phyloP scores from a whole-genome alignment of 2,113 vertebrate genomes.

The Xiphophorus hellerii region DNA sequence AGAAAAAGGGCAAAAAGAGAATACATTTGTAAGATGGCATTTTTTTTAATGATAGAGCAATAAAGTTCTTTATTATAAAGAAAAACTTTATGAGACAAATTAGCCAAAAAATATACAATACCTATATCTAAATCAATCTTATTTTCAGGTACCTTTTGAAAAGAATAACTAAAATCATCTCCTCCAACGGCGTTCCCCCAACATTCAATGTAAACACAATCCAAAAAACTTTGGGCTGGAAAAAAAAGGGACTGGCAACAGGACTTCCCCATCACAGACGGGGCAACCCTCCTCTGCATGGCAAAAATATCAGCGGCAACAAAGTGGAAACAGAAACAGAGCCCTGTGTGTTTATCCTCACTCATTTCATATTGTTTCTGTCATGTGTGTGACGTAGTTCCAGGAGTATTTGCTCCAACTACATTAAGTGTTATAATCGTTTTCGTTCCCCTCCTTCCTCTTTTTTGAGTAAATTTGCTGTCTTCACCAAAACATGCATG shows the following conservation, averaged over 20 bases:
- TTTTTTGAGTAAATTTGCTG: background rate
- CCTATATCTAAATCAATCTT: too few species aligned
- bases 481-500: background rate
- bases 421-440: background rate
- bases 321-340: background rate
- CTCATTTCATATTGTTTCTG: background rate
- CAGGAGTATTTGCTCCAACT: background rate
- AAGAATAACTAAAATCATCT: background rate
- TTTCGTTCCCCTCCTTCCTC: background rate
- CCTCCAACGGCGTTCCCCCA: background rate
- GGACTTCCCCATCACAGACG: slow-evolving; percentile 46
- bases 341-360: background rate
- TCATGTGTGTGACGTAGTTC: background rate
- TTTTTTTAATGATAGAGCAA: too few species aligned
- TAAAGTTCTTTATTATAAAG: too few species aligned
- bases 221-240: background rate
- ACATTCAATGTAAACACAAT: background rate
- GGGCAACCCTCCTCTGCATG: background rate
- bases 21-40: too few species aligned
- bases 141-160: background rate
- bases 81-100: too few species aligned
- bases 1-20: too few species aligned
- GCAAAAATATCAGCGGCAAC: slow-evolving; percentile 27
- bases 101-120: too few species aligned
- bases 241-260: background rate